These are phyloP conservation scores for Sciaenops ocellatus DNA, from an alignment of 2,797 vertebrate species.

Conservation along the genomic window DNA sequence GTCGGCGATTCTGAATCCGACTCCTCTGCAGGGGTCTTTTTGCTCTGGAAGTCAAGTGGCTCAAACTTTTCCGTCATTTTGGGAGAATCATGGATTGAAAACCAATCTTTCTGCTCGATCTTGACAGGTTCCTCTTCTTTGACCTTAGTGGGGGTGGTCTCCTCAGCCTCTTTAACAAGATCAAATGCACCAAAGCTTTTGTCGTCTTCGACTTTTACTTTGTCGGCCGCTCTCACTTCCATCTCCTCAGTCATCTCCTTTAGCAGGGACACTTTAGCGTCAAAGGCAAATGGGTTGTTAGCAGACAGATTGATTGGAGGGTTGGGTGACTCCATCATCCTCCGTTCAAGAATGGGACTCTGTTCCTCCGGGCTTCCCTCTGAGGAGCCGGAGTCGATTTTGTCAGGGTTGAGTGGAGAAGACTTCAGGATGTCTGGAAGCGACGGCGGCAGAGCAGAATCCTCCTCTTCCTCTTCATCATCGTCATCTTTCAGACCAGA, in stretches of 20 bases:
- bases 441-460: constrained; percentile 79
- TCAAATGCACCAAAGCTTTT: constrained; percentile 91
- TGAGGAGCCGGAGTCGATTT: constrained; percentile 84
- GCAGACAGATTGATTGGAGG: constrained; percentile 83
- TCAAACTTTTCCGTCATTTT: constrained; percentile 73
- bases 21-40: constrained; percentile 72
- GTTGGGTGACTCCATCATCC: constrained; percentile 87
- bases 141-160: constrained; percentile 50
- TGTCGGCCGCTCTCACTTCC: constrained; percentile 76
- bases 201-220: constrained; percentile 75
- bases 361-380: constrained; percentile 84
- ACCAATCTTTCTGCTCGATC: constrained; percentile 81
- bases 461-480: constrained; percentile 77
- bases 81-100: constrained; percentile 72
- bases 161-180: constrained; percentile 91
- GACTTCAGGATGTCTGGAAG: constrained; percentile 95
- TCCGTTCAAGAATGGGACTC: constrained; percentile 81
- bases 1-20: constrained; percentile 86
- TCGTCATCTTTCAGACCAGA: constrained; percentile 84
- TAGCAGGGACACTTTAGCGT: constrained; percentile 85
- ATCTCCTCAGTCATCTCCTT: constrained; percentile 84
- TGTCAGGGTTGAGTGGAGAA: constrained; percentile 87
- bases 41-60: constrained; percentile 76
- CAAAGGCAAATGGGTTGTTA: constrained; percentile 89
- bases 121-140: constrained; percentile 77